These are phyloP conservation scores for Euzetes globulus DNA, from an alignment of 2,888 invertebrate genomes.

Conservation along the genomic window DNA sequence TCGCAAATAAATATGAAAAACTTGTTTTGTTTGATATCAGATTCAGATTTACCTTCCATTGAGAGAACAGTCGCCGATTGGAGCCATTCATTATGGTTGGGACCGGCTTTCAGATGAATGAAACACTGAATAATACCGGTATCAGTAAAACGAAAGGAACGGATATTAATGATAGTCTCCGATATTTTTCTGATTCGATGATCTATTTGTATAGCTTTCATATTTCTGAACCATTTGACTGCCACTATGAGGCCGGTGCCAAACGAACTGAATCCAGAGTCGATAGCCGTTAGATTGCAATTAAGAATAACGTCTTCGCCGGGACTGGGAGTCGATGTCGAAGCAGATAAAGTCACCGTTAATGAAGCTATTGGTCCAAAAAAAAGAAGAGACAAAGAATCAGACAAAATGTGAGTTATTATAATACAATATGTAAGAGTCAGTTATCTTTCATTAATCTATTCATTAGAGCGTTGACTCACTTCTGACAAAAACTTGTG, in stretches of 20 bases:
- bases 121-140: conserved; percentile 41
- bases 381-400: background rate
- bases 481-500: conserved; percentile 40
- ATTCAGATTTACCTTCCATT: conserved; percentile 26
- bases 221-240: conserved; percentile 33
- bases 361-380: conserved; percentile 26
- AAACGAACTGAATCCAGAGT: background rate
- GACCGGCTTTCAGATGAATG: conserved; percentile 19
- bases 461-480: conserved; percentile 32
- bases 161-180: conserved; percentile 25
- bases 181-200: conserved; percentile 30
- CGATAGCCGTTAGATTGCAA: conserved; percentile 28
- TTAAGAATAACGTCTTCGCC: conserved; percentile 36
- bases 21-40: background rate
- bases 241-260: conserved; percentile 14
- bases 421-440: background rate
- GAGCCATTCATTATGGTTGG: conserved; percentile 32
- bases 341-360: conserved; percentile 20
- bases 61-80: conserved; percentile 28
- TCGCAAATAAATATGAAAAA: background rate
- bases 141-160: conserved; percentile 35
- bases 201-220: conserved; percentile 22
- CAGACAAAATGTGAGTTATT: conserved; percentile 10
- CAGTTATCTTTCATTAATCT: conserved; percentile 25
- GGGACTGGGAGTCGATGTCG: conserved; percentile 24